phyloP scores from a whole-genome alignment of 64 coral and sea anemone genomes.

The Acropora tenuis region DNA sequence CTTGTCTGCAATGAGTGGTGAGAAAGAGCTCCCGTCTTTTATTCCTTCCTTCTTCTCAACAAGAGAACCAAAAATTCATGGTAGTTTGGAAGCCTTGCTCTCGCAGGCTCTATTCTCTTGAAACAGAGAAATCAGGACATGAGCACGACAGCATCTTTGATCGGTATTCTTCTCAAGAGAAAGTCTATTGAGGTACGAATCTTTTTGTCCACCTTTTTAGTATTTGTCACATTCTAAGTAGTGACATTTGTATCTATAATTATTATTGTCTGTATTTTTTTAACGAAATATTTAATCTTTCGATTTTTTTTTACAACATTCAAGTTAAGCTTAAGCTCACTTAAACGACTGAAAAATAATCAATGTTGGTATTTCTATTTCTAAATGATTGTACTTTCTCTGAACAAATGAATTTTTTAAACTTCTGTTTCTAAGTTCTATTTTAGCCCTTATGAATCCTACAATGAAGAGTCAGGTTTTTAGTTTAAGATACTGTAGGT shows the following conservation, averaged over 20 bases:
- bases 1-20: neutral
- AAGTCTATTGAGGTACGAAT: conserved; percentile 35
- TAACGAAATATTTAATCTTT: no score
- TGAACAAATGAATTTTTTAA: no score
- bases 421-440: no score
- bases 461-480: no score
- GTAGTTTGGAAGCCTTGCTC: neutral
- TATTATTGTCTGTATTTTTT: no score
- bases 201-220: neutral
- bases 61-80: neutral
- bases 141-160: neutral
- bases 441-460: no score
- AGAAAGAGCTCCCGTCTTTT: neutral
- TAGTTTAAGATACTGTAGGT: no score
- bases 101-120: neutral
- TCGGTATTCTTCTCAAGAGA: conserved; percentile 29
- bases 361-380: neutral
- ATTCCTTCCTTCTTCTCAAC: neutral
- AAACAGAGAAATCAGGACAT: neutral
- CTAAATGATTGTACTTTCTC: neutral
- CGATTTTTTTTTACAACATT: no score
- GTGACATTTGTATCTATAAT: no score
- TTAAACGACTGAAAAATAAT: neutral
- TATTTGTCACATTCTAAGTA: neutral
- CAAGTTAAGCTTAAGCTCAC: no score